phyloP scores from a whole-genome alignment of 2,797 vertebrate species.

The Numenius phaeopus region DNA sequence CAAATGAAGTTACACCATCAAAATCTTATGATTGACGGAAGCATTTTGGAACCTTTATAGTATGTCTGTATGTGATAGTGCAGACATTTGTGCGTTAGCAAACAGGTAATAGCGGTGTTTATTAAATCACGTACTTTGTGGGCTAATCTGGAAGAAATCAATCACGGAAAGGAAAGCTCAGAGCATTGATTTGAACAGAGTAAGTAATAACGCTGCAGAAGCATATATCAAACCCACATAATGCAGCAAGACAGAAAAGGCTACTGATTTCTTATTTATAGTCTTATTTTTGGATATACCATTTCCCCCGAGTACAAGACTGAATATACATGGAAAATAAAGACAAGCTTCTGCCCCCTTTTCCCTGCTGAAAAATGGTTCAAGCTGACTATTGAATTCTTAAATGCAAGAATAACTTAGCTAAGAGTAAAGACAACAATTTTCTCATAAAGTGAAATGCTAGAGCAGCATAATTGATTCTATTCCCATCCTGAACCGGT shows the following conservation, averaged over 20 bases:
- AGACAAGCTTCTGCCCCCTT: conserved; percentile 27
- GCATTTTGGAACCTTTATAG: not conserved
- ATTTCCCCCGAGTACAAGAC: conserved; percentile 55
- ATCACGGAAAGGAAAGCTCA: conserved; percentile 81
- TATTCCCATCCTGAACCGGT: not conserved
- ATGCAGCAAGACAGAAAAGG: conserved; percentile 82
- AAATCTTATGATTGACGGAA: not conserved
- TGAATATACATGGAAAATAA: conserved; percentile 61
- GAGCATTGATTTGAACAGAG: conserved; percentile 83
- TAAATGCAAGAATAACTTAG: conserved; percentile 59
- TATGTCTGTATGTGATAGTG: not conserved
- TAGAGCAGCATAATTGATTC: conserved; percentile 10
- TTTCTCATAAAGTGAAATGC: conserved; percentile 1
- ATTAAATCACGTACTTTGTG: conserved; percentile 76
- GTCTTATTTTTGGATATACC: conserved; percentile 80
- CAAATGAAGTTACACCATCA: not conserved
- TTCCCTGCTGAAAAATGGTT: conserved; percentile 43
- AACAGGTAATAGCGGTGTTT: conserved; percentile 74
- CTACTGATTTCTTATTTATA: conserved; percentile 87
- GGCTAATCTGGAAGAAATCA: conserved; percentile 82
- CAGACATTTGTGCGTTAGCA: not conserved
- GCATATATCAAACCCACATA: conserved; percentile 83
- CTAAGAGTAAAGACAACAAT: conserved; percentile 33
- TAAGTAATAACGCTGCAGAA: conserved; percentile 86
- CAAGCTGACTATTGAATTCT: conserved; percentile 49